Percentiles rank a stretch among this genome's conserved stretches.
These are phyloP conservation scores for Turnix velox DNA, from an alignment of 2,113 vertebrate genomes.

Conservation along the genomic window DNA sequence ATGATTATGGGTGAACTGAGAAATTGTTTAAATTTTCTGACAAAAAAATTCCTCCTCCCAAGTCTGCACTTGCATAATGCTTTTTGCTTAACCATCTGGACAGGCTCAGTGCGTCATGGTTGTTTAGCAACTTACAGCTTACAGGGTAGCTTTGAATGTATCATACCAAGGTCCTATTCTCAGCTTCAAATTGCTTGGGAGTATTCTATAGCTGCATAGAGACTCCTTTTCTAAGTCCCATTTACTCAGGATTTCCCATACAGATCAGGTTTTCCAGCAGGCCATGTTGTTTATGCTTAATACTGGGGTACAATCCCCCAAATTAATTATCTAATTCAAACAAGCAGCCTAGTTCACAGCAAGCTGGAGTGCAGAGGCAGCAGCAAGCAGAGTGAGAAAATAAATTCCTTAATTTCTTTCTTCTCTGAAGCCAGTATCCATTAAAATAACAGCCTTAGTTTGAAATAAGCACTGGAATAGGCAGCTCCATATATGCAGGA, in stretches of 20 bases:
- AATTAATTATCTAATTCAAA: neutral
- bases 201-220: constrained; percentile 27
- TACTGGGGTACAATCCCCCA: neutral
- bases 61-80: constrained; percentile 19
- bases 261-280: neutral
- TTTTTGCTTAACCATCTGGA: constrained; percentile 43
- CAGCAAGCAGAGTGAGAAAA: neutral
- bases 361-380: neutral
- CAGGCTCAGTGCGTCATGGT: constrained; percentile 25
- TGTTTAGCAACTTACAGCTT: constrained; percentile 55
- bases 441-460: neutral
- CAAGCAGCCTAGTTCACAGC: neutral
- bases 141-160: constrained; percentile 33
- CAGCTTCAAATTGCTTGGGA: constrained; percentile 31
- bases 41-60: neutral
- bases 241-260: constrained; percentile 1
- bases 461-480: neutral
- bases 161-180: constrained; percentile 20
- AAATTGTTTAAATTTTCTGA: neutral
- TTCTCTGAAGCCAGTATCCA: neutral
- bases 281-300: neutral
- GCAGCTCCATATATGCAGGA: neutral
- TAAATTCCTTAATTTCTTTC: neutral
- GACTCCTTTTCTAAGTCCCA: neutral
- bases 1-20: neutral